These are phyloP conservation scores for Halichoeres trimaculatus DNA, from an alignment of 2,113 vertebrate species.

Conservation along the genomic window DNA sequence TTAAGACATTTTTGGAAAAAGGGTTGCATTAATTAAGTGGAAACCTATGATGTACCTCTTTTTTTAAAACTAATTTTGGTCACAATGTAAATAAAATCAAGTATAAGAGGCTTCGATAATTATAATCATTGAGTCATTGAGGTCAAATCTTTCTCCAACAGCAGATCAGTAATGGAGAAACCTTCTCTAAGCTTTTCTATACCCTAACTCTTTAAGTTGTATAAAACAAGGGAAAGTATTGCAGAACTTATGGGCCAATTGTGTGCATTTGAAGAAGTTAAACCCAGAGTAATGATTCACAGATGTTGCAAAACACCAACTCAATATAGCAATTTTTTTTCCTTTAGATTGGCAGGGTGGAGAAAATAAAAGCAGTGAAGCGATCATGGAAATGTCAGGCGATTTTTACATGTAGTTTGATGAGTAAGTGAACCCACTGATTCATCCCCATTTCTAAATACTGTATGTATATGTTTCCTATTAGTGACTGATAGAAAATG, in stretches of 20 bases:
- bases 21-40: too few relatives aligned
- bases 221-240: background rate
- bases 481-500: conserved; percentile 44
- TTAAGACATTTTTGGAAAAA: too few relatives aligned
- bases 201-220: background rate
- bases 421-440: conserved; percentile 50
- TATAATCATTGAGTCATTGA: background rate
- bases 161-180: background rate
- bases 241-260: background rate
- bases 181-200: too few relatives aligned
- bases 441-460: conserved; percentile 32
- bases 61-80: background rate
- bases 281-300: conserved; percentile 42
- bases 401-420: conserved; percentile 43
- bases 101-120: background rate
- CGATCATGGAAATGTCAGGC: conserved; percentile 50
- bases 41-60: too few relatives aligned
- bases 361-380: conserved; percentile 25
- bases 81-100: background rate
- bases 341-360: conserved; percentile 4
- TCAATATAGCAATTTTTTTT: background rate
- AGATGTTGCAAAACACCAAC: conserved; percentile 42
- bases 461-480: conserved; percentile 39
- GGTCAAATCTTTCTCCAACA: background rate
- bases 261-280: background rate